Percentiles rank a stretch among this genome's conserved stretches.
Conservation (phyloP, 1,140 invertebrate species). For the Fopius arisanus region DNA sequence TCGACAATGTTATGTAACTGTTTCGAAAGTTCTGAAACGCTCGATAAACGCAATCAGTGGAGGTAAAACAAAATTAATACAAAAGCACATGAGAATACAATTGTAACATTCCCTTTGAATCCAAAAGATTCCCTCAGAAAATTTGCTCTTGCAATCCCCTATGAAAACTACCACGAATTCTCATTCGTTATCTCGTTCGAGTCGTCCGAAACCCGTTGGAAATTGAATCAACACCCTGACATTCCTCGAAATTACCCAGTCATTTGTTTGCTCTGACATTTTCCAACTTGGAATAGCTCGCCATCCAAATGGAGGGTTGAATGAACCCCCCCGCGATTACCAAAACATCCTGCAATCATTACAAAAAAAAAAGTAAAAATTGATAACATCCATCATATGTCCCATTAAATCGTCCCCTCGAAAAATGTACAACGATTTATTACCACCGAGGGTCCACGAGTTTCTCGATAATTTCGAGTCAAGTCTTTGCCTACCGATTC, state of each 20-base stretch:
- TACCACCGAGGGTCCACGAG: constrained; percentile 43
- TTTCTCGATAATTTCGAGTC: constrained; percentile 47
- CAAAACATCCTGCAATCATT: background rate
- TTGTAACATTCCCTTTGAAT: no score
- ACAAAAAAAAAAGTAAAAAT: constrained; percentile 18
- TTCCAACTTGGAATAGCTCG: background rate
- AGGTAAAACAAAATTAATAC: no score
- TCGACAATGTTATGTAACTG: no score
- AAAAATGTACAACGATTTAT: constrained; percentile 39
- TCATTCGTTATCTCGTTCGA: no score
- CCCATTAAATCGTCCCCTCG: background rate
- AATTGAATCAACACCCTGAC: background rate
- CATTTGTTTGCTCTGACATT: constrained; percentile 4
- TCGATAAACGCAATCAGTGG: no score
- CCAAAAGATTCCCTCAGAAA: no score
- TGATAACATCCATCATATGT: no score
- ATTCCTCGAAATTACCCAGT: background rate
- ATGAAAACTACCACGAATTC: no score
- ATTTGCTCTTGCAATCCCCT: no score
- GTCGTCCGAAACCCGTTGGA: background rate
- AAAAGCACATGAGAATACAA: no score
- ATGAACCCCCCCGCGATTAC: background rate
- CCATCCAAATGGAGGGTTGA: background rate
- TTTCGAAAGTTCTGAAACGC: no score
- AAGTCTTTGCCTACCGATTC: constrained; percentile 45